phyloP scores from a whole-genome alignment of 2,797 vertebrate species.

The Anguilla anguilla region DNA sequence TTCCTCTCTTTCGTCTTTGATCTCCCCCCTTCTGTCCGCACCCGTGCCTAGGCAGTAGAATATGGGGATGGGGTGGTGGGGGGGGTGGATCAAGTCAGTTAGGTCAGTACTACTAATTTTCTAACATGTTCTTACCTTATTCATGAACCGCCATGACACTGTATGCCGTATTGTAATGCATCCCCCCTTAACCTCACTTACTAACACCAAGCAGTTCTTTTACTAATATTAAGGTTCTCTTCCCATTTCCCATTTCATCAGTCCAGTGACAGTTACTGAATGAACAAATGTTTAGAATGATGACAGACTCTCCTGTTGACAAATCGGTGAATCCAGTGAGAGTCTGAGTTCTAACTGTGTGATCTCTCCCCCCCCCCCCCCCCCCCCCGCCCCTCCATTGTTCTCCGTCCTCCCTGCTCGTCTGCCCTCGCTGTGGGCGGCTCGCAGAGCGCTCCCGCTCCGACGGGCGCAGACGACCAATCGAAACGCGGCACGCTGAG shows the following conservation, averaged over 20 bases:
- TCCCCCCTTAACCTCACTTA: constrained; percentile 38
- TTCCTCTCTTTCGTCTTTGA: constrained; percentile 59
- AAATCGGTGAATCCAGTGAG: constrained; percentile 52
- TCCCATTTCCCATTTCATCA: constrained; percentile 11
- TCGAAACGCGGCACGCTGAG: constrained; percentile 62
- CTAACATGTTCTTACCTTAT: constrained; percentile 36
- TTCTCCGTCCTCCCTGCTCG: constrained; percentile 43
- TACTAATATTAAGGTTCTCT: constrained; percentile 30
- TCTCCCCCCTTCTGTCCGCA: constrained; percentile 54
- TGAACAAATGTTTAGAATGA: constrained; percentile 21
- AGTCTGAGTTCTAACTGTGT: constrained; percentile 70
- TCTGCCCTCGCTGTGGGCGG: constrained; percentile 24
- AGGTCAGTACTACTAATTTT: constrained; percentile 48
- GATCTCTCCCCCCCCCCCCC: constrained; percentile 58
- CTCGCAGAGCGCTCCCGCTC: constrained; percentile 35
- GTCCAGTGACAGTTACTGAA: constrained; percentile 25
- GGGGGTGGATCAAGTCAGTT: constrained; percentile 50
- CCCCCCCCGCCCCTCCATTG: constrained; percentile 34
- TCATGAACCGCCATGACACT: constrained; percentile 42
- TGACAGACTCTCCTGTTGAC: neutral
- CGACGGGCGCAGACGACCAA: constrained; percentile 45
- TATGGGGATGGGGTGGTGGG: constrained; percentile 46
- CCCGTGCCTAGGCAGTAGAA: constrained; percentile 68
- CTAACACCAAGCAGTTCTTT: constrained; percentile 32
- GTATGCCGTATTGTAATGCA: constrained; percentile 52